Evolutionary conservation across 2,888 invertebrate genomes (phyloP).

Genomic region (Nomada ruficornis): DNA sequence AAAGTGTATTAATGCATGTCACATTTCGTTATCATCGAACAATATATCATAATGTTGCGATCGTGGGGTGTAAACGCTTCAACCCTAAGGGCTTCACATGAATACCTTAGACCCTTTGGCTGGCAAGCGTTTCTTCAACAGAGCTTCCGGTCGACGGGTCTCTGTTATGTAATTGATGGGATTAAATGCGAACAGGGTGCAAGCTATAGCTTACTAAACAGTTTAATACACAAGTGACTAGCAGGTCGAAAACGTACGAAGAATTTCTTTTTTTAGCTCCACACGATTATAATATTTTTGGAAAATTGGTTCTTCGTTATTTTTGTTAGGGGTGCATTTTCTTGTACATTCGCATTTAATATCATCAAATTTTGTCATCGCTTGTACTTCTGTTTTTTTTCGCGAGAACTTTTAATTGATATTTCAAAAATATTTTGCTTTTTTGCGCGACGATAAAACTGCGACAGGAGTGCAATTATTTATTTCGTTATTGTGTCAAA

Average conservation of each 20-base stretch:
- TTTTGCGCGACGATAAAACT: neutral
- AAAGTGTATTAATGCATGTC: neutral
- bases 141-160: constrained; percentile 21
- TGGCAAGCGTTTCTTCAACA: constrained; percentile 21
- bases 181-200: constrained; percentile 46
- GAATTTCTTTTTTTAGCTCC: neutral
- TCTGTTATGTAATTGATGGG: constrained; percentile 38
- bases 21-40: constrained; percentile 17
- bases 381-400: constrained; percentile 14
- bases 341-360: constrained; percentile 24
- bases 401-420: neutral
- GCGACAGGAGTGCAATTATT: neutral
- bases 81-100: constrained; percentile 31
- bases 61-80: constrained; percentile 22
- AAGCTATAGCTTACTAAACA: constrained; percentile 9
- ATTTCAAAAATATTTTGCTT: neutral
- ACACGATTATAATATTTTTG: too few relatives aligned
- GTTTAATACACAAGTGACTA: neutral
- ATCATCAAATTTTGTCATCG: neutral
- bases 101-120: constrained; percentile 31
- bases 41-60: constrained; percentile 15
- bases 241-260: neutral
- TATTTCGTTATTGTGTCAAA: constrained; percentile 11
- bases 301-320: too few relatives aligned
- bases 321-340: too few relatives aligned